Percentiles rank a stretch among this genome's conserved stretches.
Evolutionary conservation across 2,797 vertebrate genomes (phyloP).

Genomic region (Helarctos malayanus): DNA sequence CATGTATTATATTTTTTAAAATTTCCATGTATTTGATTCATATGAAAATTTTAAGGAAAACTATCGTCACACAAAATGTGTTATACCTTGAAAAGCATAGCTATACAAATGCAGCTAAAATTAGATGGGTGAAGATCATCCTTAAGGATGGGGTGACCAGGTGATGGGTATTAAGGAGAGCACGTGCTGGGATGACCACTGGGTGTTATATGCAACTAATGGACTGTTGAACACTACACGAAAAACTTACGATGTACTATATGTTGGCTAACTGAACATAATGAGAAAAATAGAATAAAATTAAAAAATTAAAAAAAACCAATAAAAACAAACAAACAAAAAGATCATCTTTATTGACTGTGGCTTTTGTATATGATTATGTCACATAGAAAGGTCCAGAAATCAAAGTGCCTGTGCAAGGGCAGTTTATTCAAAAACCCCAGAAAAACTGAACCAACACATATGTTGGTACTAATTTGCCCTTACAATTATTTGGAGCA

Average conservation of each 20-base stretch:
- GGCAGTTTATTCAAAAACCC: background rate
- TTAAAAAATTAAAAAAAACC: too few relatives aligned
- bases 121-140: background rate
- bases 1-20: background rate
- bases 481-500: background rate
- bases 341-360: background rate
- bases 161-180: too few relatives aligned
- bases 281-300: too few relatives aligned
- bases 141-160: background rate
- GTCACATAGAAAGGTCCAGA: background rate
- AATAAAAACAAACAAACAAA: too few relatives aligned
- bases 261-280: too few relatives aligned
- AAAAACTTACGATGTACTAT: too few relatives aligned
- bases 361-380: background rate
- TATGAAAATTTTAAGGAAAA: background rate
- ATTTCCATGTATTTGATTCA: constrained; percentile 23
- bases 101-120: background rate
- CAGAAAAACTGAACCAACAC: background rate
- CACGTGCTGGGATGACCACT: too few relatives aligned
- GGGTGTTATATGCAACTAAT: too few relatives aligned
- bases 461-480: background rate
- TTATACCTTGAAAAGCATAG: background rate
- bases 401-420: background rate
- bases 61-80: background rate
- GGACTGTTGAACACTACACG: too few relatives aligned